These are phyloP conservation scores for Vanacampus margaritifer DNA, from an alignment of 2,113 vertebrate genomes.

Conservation along the genomic window DNA sequence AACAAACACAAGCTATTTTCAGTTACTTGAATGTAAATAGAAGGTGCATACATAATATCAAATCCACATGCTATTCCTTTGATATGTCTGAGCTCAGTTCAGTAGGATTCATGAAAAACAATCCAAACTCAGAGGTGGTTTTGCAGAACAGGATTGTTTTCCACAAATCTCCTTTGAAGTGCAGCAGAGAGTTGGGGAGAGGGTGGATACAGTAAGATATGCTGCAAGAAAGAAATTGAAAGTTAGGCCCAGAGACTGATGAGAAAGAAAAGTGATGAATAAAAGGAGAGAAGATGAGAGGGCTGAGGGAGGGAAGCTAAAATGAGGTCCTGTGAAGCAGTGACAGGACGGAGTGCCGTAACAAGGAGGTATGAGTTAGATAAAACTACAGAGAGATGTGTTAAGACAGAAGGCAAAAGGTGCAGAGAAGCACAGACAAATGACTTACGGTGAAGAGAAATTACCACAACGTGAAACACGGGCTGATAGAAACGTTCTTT, in stretches of 20 bases:
- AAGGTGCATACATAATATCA: neutral
- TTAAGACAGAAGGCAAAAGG: slow-evolving; percentile 20
- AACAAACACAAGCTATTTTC: neutral
- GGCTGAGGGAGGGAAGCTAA: slow-evolving; percentile 35
- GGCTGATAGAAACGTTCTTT: slow-evolving; percentile 10
- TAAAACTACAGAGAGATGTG: slow-evolving; percentile 32
- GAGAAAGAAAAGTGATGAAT: slow-evolving; percentile 10
- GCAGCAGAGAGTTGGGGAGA: slow-evolving; percentile 18
- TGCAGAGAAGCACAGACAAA: slow-evolving; percentile 35
- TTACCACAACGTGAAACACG: slow-evolving; percentile 36
- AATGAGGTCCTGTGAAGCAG: slow-evolving; percentile 48
- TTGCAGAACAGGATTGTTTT: slow-evolving; percentile 42
- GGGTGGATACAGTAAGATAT: slow-evolving; percentile 23
- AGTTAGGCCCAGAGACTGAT: slow-evolving; percentile 29
- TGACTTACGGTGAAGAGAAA: slow-evolving; percentile 44
- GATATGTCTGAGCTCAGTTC: slow-evolving; percentile 41
- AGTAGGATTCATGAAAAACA: slow-evolving; percentile 52
- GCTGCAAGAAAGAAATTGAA: slow-evolving; percentile 43
- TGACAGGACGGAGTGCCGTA: slow-evolving; percentile 43
- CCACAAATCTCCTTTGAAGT: slow-evolving; percentile 52
- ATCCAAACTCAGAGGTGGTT: slow-evolving; percentile 45
- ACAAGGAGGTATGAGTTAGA: slow-evolving; percentile 38
- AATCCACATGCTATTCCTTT: slow-evolving; percentile 2
- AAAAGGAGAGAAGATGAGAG: slow-evolving; percentile 18
- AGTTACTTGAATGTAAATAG: neutral